Base-by-base conservation (phyloP, 2,888 invertebrate genomes). In the Anaspis maculata region DNA sequence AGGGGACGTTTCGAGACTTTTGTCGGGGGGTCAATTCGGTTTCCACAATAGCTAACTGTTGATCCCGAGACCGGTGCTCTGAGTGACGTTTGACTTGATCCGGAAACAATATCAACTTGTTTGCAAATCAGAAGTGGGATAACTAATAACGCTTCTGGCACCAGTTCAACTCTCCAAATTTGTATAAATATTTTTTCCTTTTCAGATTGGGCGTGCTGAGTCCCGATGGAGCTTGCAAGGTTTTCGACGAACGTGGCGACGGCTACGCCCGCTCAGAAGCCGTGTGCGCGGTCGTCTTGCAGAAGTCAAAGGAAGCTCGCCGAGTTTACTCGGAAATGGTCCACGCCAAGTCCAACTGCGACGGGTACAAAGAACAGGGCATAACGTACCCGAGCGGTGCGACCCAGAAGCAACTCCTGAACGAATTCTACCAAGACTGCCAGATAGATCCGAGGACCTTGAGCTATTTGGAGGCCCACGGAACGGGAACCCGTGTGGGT, bases 251-350 rank as follows among this genome's bases (percentile, higher is more conserved):
- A 42, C 72, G 75, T 29, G 87, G 83, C 11, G 74, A 81, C 49
- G 90, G 91, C 0, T 91, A 90, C 51, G 82, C 79, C 0, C 74
- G 90, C n/a, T 80, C 87, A 9, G 91, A 91, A 62, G 79, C 84
- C 0, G 68, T 87, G 2, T 76, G 74, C 3, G 77, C 78, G 0
- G 54, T 82, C 21, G 76, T 81, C 48, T 56, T 91, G 11, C 89
- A 91, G 59, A 84, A 78, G 47, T 73, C 62, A 1, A 59, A 62
- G 37, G 55, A 61, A 30, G 69, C 73, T 1, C 67, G 61, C 32
- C 52, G 76, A 22, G 56, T 71, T 13, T 76, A 76, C 45, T 66
- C 70, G 2, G 3, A 11, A 13, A 12, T 36, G 10, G n/a, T 58
- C 3, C 52, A 57, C 25, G 54, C 57, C 3, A 65, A 62, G 51